A percentile compares a stretch with the other conserved stretches of the same genome.
These are phyloP conservation scores for Diorhabda elongata DNA, from an alignment of 1,140 invertebrate genomes.

Conservation along the genomic window DNA sequence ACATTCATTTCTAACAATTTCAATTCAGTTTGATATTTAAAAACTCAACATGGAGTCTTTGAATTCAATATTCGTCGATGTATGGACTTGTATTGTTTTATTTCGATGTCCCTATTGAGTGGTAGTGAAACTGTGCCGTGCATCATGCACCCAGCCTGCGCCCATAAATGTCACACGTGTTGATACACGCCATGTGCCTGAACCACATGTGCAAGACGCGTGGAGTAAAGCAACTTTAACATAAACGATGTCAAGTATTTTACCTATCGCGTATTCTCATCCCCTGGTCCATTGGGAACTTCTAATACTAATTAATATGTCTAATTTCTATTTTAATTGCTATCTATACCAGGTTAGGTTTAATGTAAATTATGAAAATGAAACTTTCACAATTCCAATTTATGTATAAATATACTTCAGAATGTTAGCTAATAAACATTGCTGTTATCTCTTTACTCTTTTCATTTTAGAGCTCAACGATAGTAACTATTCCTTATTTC, in stretches of 20 bases:
- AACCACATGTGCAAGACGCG: slow-evolving; percentile 31
- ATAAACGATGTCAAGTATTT: slow-evolving; percentile 16
- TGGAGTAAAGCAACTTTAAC: slow-evolving; percentile 19
- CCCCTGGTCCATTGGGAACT: not conserved
- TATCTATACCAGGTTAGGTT: too few species aligned
- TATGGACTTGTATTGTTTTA: not conserved
- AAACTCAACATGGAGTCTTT: not conserved
- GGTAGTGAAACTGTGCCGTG: not conserved
- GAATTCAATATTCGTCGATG: not conserved
- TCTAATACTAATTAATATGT: too few species aligned
- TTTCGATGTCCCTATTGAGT: not conserved
- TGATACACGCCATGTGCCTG: slow-evolving; percentile 30
- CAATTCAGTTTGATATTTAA: not conserved
- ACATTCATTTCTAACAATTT: not conserved
- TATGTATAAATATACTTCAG: too few species aligned
- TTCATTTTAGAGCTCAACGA: too few species aligned
- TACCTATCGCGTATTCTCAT: not conserved
- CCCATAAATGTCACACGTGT: slow-evolving; percentile 39
- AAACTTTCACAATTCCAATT: too few species aligned
- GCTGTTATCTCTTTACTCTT: too few species aligned
- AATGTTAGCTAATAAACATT: too few species aligned
- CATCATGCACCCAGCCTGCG: slow-evolving; percentile 28
- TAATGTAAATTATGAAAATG: too few species aligned
- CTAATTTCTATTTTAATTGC: too few species aligned
- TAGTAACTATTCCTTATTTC: too few species aligned